Conservation (phyloP, 2,888 invertebrate species). For the Isoperla grammatica region DNA sequence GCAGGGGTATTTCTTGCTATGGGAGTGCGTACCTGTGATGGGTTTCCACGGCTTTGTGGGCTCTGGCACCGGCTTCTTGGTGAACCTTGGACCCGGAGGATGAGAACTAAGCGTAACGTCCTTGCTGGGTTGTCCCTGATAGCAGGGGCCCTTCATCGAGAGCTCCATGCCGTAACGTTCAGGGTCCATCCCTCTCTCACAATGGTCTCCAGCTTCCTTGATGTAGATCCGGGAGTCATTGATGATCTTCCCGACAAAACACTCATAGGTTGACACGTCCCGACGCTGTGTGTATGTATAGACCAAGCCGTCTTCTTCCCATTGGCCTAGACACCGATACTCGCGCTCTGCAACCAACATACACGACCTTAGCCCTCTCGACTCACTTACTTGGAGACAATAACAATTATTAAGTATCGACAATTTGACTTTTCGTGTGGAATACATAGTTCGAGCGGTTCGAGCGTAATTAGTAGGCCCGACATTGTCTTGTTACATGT, state of each 20-base stretch:
- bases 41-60: constrained; percentile 31
- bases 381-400: no score
- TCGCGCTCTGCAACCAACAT: constrained; percentile 49
- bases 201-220: constrained; percentile 61
- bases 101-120: background rate
- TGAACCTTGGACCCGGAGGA: constrained; percentile 17
- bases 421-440: no score
- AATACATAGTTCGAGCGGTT: no score
- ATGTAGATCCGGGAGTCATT: constrained; percentile 56
- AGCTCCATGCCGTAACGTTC: constrained; percentile 57
- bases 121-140: constrained; percentile 6
- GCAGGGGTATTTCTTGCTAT: no score
- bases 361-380: no score
- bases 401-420: no score
- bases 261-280: constrained; percentile 57
- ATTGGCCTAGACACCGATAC: constrained; percentile 60
- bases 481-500: no score
- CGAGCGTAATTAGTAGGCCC: no score
- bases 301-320: constrained; percentile 55
- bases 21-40: constrained; percentile 26
- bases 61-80: constrained; percentile 17
- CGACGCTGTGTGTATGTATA: constrained; percentile 60
- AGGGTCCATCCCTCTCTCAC: constrained; percentile 55
- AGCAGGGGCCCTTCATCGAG: constrained; percentile 45
- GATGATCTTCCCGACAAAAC: constrained; percentile 58